phyloP scores from a whole-genome alignment of 2,113 vertebrate genomes.

The Perognathus longimembris region DNA sequence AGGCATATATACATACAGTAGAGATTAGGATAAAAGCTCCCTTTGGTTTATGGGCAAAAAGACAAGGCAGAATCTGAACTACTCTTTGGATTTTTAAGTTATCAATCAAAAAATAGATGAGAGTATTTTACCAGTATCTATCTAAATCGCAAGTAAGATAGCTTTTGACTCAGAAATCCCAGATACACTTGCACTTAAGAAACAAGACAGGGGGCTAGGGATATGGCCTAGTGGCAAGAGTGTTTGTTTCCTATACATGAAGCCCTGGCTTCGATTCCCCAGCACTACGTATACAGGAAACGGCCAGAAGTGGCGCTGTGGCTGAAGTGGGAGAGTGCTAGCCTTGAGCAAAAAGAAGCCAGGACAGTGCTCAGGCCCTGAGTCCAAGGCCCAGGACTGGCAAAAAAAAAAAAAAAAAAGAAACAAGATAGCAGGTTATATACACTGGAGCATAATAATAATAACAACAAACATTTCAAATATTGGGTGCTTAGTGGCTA shows the following conservation, averaged over 20 bases:
- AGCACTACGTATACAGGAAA: no score
- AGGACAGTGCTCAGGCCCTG: no score
- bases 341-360: no score
- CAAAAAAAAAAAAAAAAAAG: no score
- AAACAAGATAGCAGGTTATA: conserved; percentile 3
- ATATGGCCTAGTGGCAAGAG: no score
- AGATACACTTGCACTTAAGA: background rate
- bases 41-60: background rate
- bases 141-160: conserved; percentile 25
- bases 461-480: background rate
- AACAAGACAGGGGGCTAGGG: conserved; percentile 21
- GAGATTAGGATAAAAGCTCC: background rate
- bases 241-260: no score
- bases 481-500: no score
- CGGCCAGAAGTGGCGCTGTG: no score
- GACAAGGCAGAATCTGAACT: background rate
- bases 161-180: background rate
- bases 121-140: background rate
- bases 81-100: conserved; percentile 16
- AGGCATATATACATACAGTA: background rate
- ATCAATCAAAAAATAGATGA: background rate
- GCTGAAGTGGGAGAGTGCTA: no score
- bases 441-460: background rate
- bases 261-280: no score
- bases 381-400: no score